Evolutionary conservation across 2,888 invertebrate species (phyloP).

Genomic region (Pherbina coryleti): DNA sequence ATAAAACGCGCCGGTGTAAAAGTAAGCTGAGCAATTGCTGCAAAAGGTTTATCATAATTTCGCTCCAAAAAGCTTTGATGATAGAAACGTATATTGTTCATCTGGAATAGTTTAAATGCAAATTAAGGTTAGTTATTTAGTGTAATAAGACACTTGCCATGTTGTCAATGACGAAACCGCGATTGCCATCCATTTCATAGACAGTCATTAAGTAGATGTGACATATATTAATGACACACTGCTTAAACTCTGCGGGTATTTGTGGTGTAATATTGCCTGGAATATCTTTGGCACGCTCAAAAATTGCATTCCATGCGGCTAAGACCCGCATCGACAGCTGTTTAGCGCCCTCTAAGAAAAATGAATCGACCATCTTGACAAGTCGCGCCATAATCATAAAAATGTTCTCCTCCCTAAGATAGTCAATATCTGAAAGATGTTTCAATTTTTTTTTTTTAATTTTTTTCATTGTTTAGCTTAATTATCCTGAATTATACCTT

Average conservation of each 20-base stretch:
- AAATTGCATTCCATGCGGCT: constrained; percentile 57
- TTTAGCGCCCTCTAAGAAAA: constrained; percentile 62
- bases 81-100: constrained; percentile 64
- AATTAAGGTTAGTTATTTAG: background rate
- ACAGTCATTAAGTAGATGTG: constrained; percentile 61
- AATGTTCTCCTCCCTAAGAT: constrained; percentile 57
- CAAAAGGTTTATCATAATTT: constrained; percentile 16
- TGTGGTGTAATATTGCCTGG: constrained; percentile 28
- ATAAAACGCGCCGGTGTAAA: constrained; percentile 61
- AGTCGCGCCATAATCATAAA: constrained; percentile 60
- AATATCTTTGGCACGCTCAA: constrained; percentile 42
- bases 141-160: constrained; percentile 51
- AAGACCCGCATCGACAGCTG: constrained; percentile 60
- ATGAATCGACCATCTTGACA: constrained; percentile 61
- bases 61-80: constrained; percentile 55
- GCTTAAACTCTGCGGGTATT: constrained; percentile 40
- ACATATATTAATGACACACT: constrained; percentile 54
- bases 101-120: constrained; percentile 46
- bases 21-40: constrained; percentile 34
- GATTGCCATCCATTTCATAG: constrained; percentile 60
- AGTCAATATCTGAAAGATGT: constrained; percentile 52
- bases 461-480: background rate
- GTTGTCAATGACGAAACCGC: constrained; percentile 62
- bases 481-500: background rate
- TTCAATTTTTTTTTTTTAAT: background rate